A percentile compares a stretch with the other conserved stretches of the same genome.
Evolutionary conservation across 30 jellyfish, hydroid and myxozoan species (phyloP).

Genomic region (Nemopilema nomurai): DNA sequence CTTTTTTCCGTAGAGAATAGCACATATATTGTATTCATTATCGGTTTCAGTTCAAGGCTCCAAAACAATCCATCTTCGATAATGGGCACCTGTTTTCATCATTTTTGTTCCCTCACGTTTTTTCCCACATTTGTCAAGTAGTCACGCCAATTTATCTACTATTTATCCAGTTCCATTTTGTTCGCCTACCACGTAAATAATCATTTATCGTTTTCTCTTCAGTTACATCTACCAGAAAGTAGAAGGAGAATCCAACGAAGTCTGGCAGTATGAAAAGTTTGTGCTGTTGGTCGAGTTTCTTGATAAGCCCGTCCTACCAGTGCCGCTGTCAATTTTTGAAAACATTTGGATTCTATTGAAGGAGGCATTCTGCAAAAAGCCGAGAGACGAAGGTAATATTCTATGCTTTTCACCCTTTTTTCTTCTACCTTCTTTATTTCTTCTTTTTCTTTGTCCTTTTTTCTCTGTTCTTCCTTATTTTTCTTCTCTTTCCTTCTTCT

Average conservation of each 20-base stretch:
- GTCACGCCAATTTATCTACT: too few species aligned
- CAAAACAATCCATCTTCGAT: neutral
- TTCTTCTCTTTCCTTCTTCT: too few species aligned
- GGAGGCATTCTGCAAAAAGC: neutral
- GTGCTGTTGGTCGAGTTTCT: slow-evolving; percentile 44
- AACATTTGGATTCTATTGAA: slow-evolving; percentile 11
- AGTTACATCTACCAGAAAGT: slow-evolving; percentile 54
- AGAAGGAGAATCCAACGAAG: slow-evolving; percentile 22
- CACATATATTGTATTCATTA: too few species aligned
- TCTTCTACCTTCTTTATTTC: too few species aligned
- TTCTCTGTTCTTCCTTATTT: too few species aligned
- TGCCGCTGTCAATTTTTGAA: slow-evolving; percentile 62
- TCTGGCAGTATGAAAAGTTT: slow-evolving; percentile 54
- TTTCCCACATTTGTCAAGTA: too few species aligned
- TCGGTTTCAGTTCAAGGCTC: neutral
- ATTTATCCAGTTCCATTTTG: neutral
- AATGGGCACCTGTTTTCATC: too few species aligned
- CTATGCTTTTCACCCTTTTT: too few species aligned
- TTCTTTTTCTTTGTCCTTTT: too few species aligned
- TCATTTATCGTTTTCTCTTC: neutral
- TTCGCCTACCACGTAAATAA: neutral
- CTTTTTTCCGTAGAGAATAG: too few species aligned
- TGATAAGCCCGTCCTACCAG: slow-evolving; percentile 54
- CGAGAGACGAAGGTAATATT: neutral
- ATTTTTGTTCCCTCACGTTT: too few species aligned